Conservation (phyloP, 2,113 vertebrate genomes). For the Promerops cafer region DNA sequence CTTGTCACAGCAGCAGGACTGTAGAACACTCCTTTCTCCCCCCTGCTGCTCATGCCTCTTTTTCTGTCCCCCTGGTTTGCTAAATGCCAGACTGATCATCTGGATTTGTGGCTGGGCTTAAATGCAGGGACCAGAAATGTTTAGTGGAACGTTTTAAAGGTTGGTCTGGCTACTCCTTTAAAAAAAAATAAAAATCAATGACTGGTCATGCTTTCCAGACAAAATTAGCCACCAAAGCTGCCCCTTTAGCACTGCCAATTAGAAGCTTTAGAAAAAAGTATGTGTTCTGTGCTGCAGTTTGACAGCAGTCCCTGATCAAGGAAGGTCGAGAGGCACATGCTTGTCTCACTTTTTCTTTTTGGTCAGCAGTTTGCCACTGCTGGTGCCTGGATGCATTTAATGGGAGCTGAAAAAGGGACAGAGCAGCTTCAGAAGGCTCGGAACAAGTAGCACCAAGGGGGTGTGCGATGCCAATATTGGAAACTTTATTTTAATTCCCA, state of each 20-base stretch:
- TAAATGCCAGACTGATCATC: neutral
- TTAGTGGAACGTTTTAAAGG: neutral
- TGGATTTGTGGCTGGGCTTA: neutral
- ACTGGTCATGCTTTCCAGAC: neutral
- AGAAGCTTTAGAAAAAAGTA: neutral
- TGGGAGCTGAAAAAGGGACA: neutral
- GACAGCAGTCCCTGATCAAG: neutral
- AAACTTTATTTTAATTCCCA: neutral
- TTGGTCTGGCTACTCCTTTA: neutral
- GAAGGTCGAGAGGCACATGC: fast-evolving
- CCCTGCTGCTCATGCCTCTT: neutral
- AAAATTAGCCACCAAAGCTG: neutral
- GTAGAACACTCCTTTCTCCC: neutral
- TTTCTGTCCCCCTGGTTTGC: neutral
- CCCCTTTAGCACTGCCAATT: neutral
- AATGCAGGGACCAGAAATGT: neutral
- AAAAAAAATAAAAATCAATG: neutral
- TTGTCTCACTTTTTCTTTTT: neutral
- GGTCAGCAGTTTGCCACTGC: neutral
- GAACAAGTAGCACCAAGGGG: neutral
- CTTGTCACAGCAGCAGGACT: fast-evolving
- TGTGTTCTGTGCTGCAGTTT: neutral
- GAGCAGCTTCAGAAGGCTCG: neutral
- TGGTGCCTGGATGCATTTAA: neutral
- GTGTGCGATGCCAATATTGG: neutral